phyloP scores from a whole-genome alignment of 2,888 invertebrate genomes.

The Podabrus alpinus region DNA sequence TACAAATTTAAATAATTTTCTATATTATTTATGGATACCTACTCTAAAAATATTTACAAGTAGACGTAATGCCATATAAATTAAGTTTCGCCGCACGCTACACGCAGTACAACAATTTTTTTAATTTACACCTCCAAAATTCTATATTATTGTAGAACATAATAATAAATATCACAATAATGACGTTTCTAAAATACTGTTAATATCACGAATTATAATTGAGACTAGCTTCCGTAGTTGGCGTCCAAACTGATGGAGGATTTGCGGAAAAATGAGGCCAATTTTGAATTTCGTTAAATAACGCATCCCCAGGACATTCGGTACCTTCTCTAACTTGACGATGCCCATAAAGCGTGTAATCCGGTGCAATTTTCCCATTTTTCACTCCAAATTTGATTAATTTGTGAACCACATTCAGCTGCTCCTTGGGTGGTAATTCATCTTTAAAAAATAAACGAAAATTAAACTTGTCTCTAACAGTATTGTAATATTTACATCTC shows the following conservation, averaged over 20 bases:
- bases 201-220: not conserved
- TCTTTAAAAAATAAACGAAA: conserved; percentile 52
- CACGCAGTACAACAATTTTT: not conserved
- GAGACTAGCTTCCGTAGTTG: not conserved
- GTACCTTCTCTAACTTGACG: conserved; percentile 63
- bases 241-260: conserved; percentile 12
- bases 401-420: conserved; percentile 62
- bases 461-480: not conserved
- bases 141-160: not conserved
- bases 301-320: conserved; percentile 69
- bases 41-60: not conserved
- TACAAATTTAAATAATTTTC: not conserved
- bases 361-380: conserved; percentile 62
- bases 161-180: not conserved
- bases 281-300: conserved; percentile 63
- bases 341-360: conserved; percentile 70
- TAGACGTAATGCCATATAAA: not conserved
- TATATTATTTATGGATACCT: not conserved
- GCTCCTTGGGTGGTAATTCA: conserved; percentile 62
- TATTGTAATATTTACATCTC: conserved; percentile 60
- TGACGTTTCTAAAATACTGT: not conserved
- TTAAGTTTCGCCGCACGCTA: not conserved
- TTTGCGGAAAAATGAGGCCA: conserved; percentile 62
- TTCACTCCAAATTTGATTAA: conserved; percentile 66
- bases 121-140: not conserved